Conservation (phyloP, 1,140 invertebrate species). For the Semibalanus balanoides region DNA sequence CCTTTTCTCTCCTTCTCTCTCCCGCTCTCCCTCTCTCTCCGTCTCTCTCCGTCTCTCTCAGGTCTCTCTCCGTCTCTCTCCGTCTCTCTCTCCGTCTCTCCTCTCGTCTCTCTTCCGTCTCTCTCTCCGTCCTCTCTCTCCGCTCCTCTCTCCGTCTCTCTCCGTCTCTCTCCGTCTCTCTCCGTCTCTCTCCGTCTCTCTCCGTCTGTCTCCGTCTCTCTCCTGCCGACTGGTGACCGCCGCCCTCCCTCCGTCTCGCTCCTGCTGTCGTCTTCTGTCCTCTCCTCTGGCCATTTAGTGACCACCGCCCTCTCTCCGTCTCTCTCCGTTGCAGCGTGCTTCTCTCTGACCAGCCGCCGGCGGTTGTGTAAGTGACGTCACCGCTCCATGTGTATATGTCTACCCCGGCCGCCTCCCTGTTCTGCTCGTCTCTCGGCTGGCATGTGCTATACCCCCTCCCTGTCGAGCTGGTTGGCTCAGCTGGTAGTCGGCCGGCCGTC, state of each 20-base stretch:
- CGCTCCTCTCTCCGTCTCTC: neutral
- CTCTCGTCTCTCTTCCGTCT: neutral
- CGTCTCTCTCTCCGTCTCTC: neutral
- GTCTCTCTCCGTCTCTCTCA: conserved; percentile 5
- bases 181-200: conserved; percentile 1
- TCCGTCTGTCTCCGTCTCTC: conserved; percentile 3
- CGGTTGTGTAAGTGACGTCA: neutral
- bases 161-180: conserved; percentile 5
- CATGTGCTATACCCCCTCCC: neutral
- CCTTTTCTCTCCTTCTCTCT: conserved; percentile 1
- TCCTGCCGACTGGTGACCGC: neutral
- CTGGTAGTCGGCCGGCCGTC: no score
- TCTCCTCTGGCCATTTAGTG: neutral
- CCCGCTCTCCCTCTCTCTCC: no score
- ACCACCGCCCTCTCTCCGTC: neutral
- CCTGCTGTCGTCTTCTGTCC: no score
- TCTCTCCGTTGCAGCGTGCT: conserved; percentile 1
- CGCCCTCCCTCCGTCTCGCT: neutral
- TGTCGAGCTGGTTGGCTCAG: no score
- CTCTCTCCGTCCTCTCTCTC: conserved; percentile 1
- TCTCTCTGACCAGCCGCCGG: neutral
- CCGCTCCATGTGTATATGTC: no score
- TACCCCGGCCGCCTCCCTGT: neutral
- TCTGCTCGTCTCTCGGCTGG: no score
- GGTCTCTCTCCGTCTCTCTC: conserved; percentile 4